Conservation (phyloP, 2,888 invertebrate genomes). For the Tetropium fuscum region DNA sequence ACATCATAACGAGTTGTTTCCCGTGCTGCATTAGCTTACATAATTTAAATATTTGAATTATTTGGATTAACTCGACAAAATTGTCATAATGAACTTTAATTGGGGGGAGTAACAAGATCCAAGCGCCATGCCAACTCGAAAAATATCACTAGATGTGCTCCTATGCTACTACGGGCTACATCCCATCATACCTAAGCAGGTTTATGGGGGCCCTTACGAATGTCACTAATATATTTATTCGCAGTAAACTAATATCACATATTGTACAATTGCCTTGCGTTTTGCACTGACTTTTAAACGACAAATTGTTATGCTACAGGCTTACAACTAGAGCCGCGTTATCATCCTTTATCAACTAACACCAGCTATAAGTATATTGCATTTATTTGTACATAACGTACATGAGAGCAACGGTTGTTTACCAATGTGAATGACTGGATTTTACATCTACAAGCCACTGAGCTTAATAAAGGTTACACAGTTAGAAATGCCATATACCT, state of each 20-base stretch:
- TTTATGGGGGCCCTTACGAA: no score
- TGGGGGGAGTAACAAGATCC: no score
- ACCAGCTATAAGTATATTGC: slow-evolving; percentile 27
- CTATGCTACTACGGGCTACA: no score
- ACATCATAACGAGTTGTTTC: neutral
- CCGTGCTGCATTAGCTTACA: neutral
- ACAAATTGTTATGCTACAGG: slow-evolving; percentile 12
- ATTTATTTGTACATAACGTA: slow-evolving; percentile 36
- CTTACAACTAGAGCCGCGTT: slow-evolving; percentile 19
- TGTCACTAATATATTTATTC: no score
- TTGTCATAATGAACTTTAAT: neutral
- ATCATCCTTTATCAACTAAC: slow-evolving; percentile 45
- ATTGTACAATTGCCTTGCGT: slow-evolving; percentile 2
- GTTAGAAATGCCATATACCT: slow-evolving; percentile 3
- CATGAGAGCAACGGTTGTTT: slow-evolving; percentile 37
- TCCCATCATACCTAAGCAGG: no score
- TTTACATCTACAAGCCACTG: slow-evolving; percentile 3
- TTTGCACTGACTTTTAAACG: slow-evolving; percentile 7
- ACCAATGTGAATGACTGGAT: slow-evolving; percentile 37
- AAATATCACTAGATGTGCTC: no score
- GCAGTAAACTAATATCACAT: no score
- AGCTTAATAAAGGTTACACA: slow-evolving; percentile 9
- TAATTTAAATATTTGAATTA: slow-evolving; percentile 1
- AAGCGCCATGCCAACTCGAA: no score
- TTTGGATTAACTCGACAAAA: neutral